A percentile compares a stretch with the other conserved stretches of the same genome.
Evolutionary conservation across 2,888 invertebrate genomes (phyloP).

Genomic region (Clanis bilineata): DNA sequence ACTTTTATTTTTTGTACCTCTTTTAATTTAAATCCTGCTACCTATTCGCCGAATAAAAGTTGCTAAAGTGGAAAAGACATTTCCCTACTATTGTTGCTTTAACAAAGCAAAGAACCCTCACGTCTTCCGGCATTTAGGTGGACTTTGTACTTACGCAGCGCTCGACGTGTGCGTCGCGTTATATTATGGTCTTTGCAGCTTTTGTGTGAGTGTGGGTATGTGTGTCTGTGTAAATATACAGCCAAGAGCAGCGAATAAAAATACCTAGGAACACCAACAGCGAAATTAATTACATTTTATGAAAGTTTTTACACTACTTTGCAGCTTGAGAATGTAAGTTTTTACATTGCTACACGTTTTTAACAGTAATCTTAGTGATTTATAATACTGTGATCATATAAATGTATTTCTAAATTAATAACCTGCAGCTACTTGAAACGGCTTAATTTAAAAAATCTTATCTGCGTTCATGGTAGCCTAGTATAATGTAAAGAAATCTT

Average conservation of each 20-base stretch:
- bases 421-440: conserved; percentile 3
- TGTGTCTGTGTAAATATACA: neutral
- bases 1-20: conserved; percentile 5
- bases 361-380: conserved; percentile 13
- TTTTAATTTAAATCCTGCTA: conserved; percentile 18
- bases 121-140: conserved; percentile 65
- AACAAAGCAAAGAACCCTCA: conserved; percentile 62
- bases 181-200: conserved; percentile 17
- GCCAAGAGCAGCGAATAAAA: conserved; percentile 29
- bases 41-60: conserved; percentile 45
- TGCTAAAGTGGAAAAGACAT: conserved; percentile 59
- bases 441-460: conserved; percentile 10
- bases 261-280: conserved; percentile 34
- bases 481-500: conserved; percentile 1
- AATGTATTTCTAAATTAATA: conserved; percentile 17
- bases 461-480: conserved; percentile 1
- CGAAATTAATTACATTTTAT: conserved; percentile 48
- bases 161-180: conserved; percentile 34
- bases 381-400: conserved; percentile 16
- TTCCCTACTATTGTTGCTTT: conserved; percentile 60
- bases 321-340: conserved; percentile 37
- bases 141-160: conserved; percentile 48
- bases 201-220: conserved; percentile 14
- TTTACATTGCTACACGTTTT: conserved; percentile 32
- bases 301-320: conserved; percentile 42